A percentile compares a stretch with the other conserved stretches of the same genome.
Conservation (phyloP, 2,888 invertebrate species). For the Isotomurus palustris region DNA sequence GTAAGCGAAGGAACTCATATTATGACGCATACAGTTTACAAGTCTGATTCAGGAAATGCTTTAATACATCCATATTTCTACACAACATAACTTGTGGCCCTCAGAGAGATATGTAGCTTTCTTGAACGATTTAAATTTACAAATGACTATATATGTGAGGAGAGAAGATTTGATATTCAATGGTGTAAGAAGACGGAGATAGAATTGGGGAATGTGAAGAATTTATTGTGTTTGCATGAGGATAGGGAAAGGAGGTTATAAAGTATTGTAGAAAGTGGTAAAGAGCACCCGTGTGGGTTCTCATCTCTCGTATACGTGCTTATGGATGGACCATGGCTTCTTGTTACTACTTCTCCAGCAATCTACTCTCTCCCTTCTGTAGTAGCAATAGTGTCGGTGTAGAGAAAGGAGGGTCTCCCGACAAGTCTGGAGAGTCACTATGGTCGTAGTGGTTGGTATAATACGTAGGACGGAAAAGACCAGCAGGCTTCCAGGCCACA, state of each 20-base stretch:
- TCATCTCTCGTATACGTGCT: neutral
- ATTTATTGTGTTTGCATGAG: conserved; percentile 1
- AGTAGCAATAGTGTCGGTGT: neutral
- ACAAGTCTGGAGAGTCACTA: too few species aligned
- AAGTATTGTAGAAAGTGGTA: neutral
- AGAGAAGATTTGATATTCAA: too few species aligned
- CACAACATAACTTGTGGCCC: too few species aligned
- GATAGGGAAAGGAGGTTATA: neutral
- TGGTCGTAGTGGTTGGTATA: neutral
- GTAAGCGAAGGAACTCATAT: too few species aligned
- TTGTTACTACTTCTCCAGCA: neutral
- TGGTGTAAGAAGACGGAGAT: too few species aligned
- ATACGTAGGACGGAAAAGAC: neutral
- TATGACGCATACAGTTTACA: too few species aligned
- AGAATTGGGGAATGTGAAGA: neutral
- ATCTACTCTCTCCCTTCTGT: neutral
- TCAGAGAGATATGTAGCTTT: too few species aligned
- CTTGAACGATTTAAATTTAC: too few species aligned
- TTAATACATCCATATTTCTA: too few species aligned
- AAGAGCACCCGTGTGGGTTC: conserved; percentile 2
- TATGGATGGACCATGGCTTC: neutral
- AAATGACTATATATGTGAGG: too few species aligned
- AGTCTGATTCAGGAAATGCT: too few species aligned
- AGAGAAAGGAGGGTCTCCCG: neutral
- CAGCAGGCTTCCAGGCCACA: neutral